Evolutionary conservation across 2,797 vertebrate genomes (phyloP).

Genomic region (Leptatherina wallacei): DNA sequence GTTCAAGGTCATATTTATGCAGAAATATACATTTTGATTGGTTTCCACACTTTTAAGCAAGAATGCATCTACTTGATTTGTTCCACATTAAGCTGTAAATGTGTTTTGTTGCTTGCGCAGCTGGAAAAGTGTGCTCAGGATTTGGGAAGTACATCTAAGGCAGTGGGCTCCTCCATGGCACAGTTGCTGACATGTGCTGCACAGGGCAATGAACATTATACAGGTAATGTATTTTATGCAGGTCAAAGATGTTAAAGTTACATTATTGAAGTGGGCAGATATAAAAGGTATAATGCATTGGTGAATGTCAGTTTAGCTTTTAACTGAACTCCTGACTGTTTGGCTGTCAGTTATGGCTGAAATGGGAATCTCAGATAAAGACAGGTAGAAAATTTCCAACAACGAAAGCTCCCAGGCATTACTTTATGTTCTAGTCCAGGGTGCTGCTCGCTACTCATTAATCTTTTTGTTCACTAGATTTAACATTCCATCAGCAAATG

Average conservation of each 20-base stretch:
- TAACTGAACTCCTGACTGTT: constrained; percentile 37
- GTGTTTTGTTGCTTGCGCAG: constrained; percentile 73
- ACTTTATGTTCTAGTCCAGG: constrained; percentile 58
- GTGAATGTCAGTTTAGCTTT: constrained; percentile 22
- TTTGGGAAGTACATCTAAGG: constrained; percentile 96
- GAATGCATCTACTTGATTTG: background rate
- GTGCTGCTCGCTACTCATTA: constrained; percentile 76
- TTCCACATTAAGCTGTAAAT: background rate
- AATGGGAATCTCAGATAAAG: constrained; percentile 63
- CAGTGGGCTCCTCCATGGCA: constrained; percentile 98
- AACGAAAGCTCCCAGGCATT: constrained; percentile 59
- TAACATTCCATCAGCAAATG: constrained; percentile 80
- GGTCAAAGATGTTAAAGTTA: background rate
- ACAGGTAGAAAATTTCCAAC: constrained; percentile 64
- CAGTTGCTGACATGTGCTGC: constrained; percentile 97
- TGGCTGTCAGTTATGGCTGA: constrained; percentile 49
- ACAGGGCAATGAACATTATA: constrained; percentile 98
- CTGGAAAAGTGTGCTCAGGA: constrained; percentile 98
- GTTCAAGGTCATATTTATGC: background rate
- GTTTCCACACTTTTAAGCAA: background rate
- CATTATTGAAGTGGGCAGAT: background rate
- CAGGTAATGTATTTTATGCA: constrained; percentile 82
- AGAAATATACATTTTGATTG: background rate
- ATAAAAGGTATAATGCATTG: constrained; percentile 8
- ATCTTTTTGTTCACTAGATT: constrained; percentile 80